phyloP scores from a whole-genome alignment of 2,113 vertebrate species.

The Oreochromis tanganicae region DNA sequence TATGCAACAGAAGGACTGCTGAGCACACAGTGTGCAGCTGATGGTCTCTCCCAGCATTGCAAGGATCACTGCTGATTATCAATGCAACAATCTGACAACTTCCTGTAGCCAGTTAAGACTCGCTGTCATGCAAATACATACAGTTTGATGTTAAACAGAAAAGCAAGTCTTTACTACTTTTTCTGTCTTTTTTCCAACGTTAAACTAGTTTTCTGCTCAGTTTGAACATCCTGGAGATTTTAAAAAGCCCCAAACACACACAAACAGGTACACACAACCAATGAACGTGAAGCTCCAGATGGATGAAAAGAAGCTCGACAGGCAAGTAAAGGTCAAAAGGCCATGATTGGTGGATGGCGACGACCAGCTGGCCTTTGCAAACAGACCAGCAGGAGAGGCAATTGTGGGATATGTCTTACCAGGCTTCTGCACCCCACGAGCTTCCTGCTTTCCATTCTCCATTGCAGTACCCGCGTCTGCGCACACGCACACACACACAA shows the following conservation, averaged over 20 bases:
- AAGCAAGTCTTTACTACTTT: not conserved
- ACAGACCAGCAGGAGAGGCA: not conserved
- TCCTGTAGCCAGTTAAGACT: not conserved
- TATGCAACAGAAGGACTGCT: not conserved
- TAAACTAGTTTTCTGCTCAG: not conserved
- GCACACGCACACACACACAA: constrained; percentile 46
- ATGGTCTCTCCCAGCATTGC: not conserved
- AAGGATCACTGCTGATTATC: not conserved
- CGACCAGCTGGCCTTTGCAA: not conserved
- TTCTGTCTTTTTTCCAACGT: not conserved
- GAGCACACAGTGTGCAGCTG: not conserved
- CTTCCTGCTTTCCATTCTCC: constrained; percentile 83
- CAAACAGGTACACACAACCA: not conserved
- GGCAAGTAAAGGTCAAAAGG: not conserved
- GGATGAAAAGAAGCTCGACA: not conserved
- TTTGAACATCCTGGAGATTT: not conserved
- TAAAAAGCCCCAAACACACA: not conserved
- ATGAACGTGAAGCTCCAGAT: not conserved
- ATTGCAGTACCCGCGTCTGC: constrained; percentile 69
- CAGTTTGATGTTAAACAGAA: not conserved
- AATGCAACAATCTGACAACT: not conserved
- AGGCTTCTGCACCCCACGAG: constrained; percentile 69
- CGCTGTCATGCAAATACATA: not conserved
- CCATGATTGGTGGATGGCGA: not conserved
- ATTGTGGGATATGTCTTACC: constrained; percentile 68